phyloP scores from a whole-genome alignment of 2,797 vertebrate genomes.

The Distichodus sexfasciatus region DNA sequence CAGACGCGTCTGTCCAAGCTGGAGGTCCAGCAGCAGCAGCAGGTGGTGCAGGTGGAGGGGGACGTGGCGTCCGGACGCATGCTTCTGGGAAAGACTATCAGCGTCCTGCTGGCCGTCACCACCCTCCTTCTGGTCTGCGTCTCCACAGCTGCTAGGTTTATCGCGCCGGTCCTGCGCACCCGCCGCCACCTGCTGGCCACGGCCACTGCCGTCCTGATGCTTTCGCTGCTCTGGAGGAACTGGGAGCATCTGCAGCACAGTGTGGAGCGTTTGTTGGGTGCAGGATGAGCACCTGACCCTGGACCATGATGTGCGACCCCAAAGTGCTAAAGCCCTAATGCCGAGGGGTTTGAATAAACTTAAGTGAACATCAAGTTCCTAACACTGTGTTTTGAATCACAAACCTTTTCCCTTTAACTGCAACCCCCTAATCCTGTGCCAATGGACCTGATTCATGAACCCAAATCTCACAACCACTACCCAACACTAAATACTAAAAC shows the following conservation, averaged over 20 bases:
- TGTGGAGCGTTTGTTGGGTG: neutral
- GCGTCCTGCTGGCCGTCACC: slow-evolving; percentile 93
- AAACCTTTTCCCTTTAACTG: neutral
- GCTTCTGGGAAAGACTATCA: slow-evolving; percentile 93
- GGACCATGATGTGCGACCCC: neutral
- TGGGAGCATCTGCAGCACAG: slow-evolving; percentile 1
- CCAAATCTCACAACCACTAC: too few species aligned
- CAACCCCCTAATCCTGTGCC: too few species aligned
- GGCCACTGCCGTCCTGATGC: slow-evolving; percentile 78
- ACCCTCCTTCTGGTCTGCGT: slow-evolving; percentile 95
- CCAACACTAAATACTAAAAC: too few species aligned
- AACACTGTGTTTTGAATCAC: neutral
- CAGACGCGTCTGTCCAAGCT: slow-evolving; percentile 93
- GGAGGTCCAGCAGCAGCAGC: slow-evolving; percentile 95
- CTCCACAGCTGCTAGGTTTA: slow-evolving; percentile 92
- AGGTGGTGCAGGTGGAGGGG: slow-evolving; percentile 92
- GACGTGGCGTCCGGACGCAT: slow-evolving; percentile 84
- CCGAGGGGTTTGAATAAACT: too few species aligned
- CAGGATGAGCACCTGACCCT: neutral
- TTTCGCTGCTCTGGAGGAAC: slow-evolving; percentile 92
- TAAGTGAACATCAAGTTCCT: too few species aligned
- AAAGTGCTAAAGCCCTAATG: neutral
- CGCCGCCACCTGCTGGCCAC: slow-evolving; percentile 86
- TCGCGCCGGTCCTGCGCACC: slow-evolving; percentile 88
- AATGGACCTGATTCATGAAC: too few species aligned